Evolutionary conservation across 2,888 invertebrate genomes (phyloP).

Genomic region (Drosophila mettleri): DNA sequence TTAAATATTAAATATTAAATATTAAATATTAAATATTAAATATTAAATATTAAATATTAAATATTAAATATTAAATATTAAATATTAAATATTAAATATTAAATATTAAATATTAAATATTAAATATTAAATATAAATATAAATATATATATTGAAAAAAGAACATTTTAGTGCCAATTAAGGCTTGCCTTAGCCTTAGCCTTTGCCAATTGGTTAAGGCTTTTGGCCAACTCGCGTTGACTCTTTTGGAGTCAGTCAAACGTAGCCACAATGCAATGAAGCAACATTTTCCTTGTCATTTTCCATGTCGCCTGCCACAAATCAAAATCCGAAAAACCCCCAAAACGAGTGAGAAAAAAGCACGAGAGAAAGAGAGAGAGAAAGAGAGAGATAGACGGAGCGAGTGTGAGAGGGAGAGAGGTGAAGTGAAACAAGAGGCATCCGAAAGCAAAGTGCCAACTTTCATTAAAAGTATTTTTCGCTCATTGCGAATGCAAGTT

Average conservation of each 20-base stretch:
- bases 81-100: too few relatives aligned
- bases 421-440: constrained; percentile 22
- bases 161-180: too few relatives aligned
- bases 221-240: constrained; percentile 29
- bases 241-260: constrained; percentile 10
- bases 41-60: too few relatives aligned
- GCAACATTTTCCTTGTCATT: constrained; percentile 64
- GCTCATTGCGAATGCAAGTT: constrained; percentile 74
- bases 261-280: constrained; percentile 19
- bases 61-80: too few relatives aligned
- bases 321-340: constrained; percentile 66
- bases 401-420: background rate
- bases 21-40: too few relatives aligned
- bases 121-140: too few relatives aligned
- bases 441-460: constrained; percentile 78
- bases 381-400: background rate
- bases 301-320: constrained; percentile 78
- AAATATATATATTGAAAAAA: too few relatives aligned
- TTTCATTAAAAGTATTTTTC: constrained; percentile 80
- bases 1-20: too few relatives aligned
- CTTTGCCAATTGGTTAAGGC: too few relatives aligned
- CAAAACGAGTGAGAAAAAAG: constrained; percentile 37
- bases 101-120: too few relatives aligned
- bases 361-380: constrained; percentile 8
- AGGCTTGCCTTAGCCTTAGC: too few relatives aligned